Evolutionary conservation across 2,797 vertebrate genomes (phyloP).

Genomic region (Chelonia mydas): DNA sequence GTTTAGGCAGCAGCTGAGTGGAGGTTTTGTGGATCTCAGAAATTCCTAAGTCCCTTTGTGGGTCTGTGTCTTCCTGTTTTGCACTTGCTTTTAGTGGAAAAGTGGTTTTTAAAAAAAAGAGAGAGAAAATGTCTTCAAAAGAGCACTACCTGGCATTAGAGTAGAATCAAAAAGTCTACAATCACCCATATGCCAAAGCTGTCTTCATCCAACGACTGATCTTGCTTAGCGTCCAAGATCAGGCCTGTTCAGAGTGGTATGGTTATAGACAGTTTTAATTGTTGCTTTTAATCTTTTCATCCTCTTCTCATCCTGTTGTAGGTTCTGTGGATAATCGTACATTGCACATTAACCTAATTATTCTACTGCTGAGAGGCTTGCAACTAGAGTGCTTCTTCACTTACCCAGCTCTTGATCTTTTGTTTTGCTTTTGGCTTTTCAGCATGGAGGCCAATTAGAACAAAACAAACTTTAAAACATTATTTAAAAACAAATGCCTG

Average conservation of each 20-base stretch:
- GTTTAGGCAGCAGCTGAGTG: too few relatives aligned
- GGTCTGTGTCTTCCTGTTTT: neutral
- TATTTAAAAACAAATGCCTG: neutral
- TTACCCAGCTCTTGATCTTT: neutral
- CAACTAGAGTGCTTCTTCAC: neutral
- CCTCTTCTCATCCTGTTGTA: neutral
- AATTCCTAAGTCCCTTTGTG: too few relatives aligned
- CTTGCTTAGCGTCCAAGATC: rapidly evolving
- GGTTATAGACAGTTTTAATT: neutral
- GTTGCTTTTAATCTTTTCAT: neutral
- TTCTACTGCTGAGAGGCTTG: neutral
- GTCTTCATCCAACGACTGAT: neutral
- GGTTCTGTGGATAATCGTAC: neutral
- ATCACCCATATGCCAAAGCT: rapidly evolving
- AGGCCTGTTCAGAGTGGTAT: neutral
- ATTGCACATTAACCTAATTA: neutral
- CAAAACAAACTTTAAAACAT: rapidly evolving
- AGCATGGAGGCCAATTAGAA: rapidly evolving
- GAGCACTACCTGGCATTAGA: rapidly evolving
- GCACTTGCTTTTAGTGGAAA: neutral
- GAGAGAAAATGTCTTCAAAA: rapidly evolving
- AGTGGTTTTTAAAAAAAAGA: neutral
- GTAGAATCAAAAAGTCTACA: neutral
- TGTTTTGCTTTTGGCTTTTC: neutral
- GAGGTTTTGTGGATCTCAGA: too few relatives aligned